Evolutionary conservation across 2,888 invertebrate species (phyloP).

Genomic region (Melanophora roralis): DNA sequence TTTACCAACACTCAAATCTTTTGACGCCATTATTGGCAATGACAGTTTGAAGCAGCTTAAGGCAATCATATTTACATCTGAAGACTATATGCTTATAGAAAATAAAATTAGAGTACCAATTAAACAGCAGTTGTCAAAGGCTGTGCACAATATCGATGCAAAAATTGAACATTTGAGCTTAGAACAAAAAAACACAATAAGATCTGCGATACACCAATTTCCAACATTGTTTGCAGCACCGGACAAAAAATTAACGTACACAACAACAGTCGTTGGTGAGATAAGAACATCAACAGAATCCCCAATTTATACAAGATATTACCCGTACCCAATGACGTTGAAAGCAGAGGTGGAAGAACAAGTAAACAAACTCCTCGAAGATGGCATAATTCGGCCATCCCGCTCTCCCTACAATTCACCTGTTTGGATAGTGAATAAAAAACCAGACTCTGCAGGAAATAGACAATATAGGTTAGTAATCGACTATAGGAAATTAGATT

Average conservation of each 20-base stretch:
- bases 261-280: constrained; percentile 6
- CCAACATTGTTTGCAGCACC: not conserved
- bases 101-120: not conserved
- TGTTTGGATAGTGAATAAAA: constrained; percentile 7
- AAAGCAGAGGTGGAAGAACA: constrained; percentile 24
- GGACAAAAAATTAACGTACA: constrained; percentile 17
- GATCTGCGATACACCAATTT: not conserved
- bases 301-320: not conserved
- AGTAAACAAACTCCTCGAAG: not conserved
- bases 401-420: constrained; percentile 4
- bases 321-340: constrained; percentile 12
- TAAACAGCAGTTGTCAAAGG: not conserved
- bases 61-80: not conserved
- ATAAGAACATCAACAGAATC: not conserved
- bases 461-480: constrained; percentile 1
- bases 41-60: not conserved
- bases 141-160: not conserved
- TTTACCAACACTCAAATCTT: not conserved
- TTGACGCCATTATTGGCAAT: not conserved
- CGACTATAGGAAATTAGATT: constrained; percentile 4
- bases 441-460: constrained; percentile 16
- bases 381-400: constrained; percentile 6
- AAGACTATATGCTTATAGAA: not conserved
- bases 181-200: not conserved
- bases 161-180: not conserved